Percentiles rank a stretch among this genome's conserved stretches.
phyloP scores from a whole-genome alignment of 1,140 invertebrate species.

The Macrotrachela quadricornifera region DNA sequence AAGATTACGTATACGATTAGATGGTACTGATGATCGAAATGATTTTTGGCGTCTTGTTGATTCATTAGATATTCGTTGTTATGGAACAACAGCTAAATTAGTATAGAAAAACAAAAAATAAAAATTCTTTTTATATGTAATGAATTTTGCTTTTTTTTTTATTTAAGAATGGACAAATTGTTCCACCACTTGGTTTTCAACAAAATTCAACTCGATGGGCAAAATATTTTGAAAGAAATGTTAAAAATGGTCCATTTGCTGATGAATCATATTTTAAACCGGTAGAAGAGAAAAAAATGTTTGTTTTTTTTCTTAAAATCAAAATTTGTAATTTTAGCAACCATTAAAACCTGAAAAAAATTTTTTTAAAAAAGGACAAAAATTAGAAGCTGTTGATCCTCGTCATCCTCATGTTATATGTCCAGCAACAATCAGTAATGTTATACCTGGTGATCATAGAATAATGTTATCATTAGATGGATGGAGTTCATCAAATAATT shows the following conservation, averaged over 20 bases:
- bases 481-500: constrained; percentile 89
- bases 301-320: too few relatives aligned
- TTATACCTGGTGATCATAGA: constrained; percentile 53
- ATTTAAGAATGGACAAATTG: too few relatives aligned
- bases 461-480: constrained; percentile 92
- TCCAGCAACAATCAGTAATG: constrained; percentile 69
- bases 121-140: too few relatives aligned
- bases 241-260: not conserved
- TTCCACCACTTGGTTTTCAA: constrained; percentile 47
- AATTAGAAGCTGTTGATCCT: constrained; percentile 83
- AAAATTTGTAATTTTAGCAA: too few relatives aligned
- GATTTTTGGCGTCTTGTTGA: constrained; percentile 92
- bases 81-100: constrained; percentile 47
- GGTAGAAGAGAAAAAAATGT: too few relatives aligned
- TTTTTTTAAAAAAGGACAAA: constrained; percentile 57
- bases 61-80: constrained; percentile 73
- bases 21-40: constrained; percentile 89
- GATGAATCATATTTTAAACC: constrained; percentile 52
- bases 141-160: too few relatives aligned
- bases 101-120: too few relatives aligned
- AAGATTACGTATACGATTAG: constrained; percentile 59
- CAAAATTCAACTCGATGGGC: constrained; percentile 5
- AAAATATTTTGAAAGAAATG: constrained; percentile 2
- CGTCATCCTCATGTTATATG: constrained; percentile 89
- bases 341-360: constrained; percentile 63